Percentiles rank a stretch among this genome's conserved stretches.
These are phyloP conservation scores for Melipona beecheii DNA, from an alignment of 2,888 invertebrate genomes.

Conservation along the genomic window DNA sequence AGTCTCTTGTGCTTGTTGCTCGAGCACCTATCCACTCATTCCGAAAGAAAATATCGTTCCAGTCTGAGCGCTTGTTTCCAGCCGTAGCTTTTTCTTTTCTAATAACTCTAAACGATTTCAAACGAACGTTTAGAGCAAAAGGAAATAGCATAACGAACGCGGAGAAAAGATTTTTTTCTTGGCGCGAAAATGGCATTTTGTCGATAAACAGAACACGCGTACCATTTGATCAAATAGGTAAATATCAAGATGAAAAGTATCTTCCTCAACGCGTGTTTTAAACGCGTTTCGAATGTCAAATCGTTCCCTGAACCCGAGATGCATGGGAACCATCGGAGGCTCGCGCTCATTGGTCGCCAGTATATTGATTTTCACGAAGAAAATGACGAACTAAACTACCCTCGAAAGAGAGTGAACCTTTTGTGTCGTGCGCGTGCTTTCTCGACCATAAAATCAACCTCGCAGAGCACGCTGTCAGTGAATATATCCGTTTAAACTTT, in stretches of 20 bases:
- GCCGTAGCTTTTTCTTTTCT: background rate
- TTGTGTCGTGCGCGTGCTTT: conserved; percentile 41
- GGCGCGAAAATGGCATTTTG: conserved; percentile 33
- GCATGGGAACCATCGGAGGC: conserved; percentile 34
- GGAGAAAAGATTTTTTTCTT: conserved; percentile 36
- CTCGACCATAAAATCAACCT: conserved; percentile 49
- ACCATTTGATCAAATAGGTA: conserved; percentile 10
- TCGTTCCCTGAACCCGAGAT: conserved; percentile 42
- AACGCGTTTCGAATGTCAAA: conserved; percentile 42
- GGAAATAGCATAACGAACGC: background rate
- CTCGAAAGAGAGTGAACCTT: conserved; percentile 48
- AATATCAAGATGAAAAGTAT: conserved; percentile 63
- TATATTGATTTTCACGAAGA: conserved; percentile 61
- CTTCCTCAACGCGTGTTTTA: too few species aligned
- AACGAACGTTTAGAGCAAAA: background rate
- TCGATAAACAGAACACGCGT: conserved; percentile 35
- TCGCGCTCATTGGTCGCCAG: conserved; percentile 51
- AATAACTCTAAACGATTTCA: background rate
- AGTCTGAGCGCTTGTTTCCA: background rate
- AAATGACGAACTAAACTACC: conserved; percentile 50
- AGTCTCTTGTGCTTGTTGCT: background rate
- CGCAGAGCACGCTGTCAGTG: background rate
- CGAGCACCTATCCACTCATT: background rate
- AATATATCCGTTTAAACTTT: background rate
- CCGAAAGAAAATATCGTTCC: background rate